phyloP scores from a whole-genome alignment of 2,797 vertebrate genomes.

The Ctenosaura bakeri region DNA sequence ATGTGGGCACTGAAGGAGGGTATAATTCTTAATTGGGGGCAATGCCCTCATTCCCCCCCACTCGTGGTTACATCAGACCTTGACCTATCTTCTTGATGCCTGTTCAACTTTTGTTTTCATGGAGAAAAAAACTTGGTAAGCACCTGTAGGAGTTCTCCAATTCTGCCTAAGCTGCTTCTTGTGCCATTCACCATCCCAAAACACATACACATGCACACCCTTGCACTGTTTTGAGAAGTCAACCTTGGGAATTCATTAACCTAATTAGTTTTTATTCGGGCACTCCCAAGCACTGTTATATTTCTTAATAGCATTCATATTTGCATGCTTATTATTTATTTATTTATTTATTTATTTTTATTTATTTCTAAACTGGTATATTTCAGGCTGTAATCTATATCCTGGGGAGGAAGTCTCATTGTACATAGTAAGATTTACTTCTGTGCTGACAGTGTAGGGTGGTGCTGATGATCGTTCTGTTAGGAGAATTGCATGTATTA shows the following conservation, averaged over 20 bases:
- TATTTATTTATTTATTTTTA: conserved; percentile 14
- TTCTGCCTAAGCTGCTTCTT: not conserved
- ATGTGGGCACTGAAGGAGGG: too few relatives aligned
- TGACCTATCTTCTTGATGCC: not conserved
- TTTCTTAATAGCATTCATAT: not conserved
- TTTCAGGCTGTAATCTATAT: not conserved
- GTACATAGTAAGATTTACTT: not conserved
- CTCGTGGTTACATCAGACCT: too few relatives aligned
- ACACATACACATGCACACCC: not conserved
- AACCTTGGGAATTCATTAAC: conserved; percentile 47
- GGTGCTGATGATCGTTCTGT: not conserved
- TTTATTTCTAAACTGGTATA: not conserved
- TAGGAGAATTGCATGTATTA: conserved; percentile 44
- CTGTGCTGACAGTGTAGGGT: not conserved
- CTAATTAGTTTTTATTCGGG: conserved; percentile 18
- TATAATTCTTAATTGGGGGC: too few relatives aligned
- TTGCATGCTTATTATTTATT: not conserved
- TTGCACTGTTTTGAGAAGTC: conserved; percentile 34
- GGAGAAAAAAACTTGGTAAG: not conserved
- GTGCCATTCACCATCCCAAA: not conserved
- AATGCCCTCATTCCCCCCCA: too few relatives aligned
- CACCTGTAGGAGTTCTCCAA: not conserved
- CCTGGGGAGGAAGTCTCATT: not conserved
- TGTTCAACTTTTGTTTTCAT: not conserved
- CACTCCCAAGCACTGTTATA: conserved; percentile 8